Evolutionary conservation across 2,113 vertebrate species (phyloP).

Genomic region (Rhipidura dahli): DNA sequence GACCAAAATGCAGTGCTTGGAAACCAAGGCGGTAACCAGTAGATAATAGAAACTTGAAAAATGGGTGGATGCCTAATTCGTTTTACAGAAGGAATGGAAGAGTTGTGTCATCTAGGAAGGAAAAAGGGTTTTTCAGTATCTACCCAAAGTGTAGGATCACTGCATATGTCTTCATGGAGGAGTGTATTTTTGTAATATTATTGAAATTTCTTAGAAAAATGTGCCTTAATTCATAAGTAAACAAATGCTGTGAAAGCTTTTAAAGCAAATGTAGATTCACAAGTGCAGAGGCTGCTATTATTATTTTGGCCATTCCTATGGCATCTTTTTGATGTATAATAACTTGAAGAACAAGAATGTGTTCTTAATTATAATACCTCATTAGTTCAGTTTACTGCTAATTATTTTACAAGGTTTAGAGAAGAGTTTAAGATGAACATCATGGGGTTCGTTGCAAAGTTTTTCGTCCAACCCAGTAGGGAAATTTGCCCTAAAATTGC

Average conservation of each 20-base stretch:
- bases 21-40: neutral
- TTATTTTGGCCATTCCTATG: neutral
- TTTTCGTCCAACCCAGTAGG: neutral
- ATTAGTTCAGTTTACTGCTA: neutral
- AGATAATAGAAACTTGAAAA: neutral
- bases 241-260: neutral
- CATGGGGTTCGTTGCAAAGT: neutral
- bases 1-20: neutral
- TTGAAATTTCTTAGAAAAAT: neutral
- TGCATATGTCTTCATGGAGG: neutral
- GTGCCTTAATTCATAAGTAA: neutral
- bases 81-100: neutral
- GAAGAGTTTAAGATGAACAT: neutral
- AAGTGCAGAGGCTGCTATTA: neutral
- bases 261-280: neutral
- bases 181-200: neutral
- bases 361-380: neutral
- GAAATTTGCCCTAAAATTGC: neutral
- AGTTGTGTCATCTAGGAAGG: neutral
- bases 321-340: neutral
- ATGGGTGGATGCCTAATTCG: neutral
- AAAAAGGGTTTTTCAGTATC: rapidly evolving
- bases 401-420: neutral
- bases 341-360: neutral
- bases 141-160: neutral